phyloP scores from a whole-genome alignment of 2,797 vertebrate genomes.

The Esox masquinongy region DNA sequence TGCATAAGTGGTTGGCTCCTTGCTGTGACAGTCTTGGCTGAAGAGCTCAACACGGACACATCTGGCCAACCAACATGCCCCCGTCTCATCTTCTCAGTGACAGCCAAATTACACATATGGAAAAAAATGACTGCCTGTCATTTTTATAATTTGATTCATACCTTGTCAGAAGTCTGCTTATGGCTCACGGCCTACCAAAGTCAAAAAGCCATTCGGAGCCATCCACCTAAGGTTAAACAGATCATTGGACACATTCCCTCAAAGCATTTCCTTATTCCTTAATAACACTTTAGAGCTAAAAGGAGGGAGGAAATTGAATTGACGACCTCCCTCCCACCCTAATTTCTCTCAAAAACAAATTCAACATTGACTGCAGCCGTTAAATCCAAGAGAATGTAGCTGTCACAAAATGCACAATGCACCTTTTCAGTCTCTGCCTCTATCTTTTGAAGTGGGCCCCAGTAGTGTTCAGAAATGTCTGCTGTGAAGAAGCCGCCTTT shows the following conservation, averaged over 20 bases:
- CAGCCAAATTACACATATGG: constrained; percentile 16
- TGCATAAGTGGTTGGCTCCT: neutral
- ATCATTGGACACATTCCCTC: constrained; percentile 61
- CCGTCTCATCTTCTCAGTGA: constrained; percentile 8
- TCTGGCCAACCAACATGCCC: neutral
- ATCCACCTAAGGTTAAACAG: constrained; percentile 55
- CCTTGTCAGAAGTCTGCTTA: constrained; percentile 64
- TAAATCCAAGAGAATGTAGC: neutral
- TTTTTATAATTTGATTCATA: constrained; percentile 69
- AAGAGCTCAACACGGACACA: neutral
- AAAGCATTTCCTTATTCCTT: constrained; percentile 51
- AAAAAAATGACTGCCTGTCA: constrained; percentile 57
- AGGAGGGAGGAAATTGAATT: constrained; percentile 51
- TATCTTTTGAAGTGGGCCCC: neutral
- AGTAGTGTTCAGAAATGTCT: neutral
- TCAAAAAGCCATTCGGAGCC: constrained; percentile 50
- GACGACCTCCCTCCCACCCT: constrained; percentile 41
- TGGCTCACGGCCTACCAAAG: constrained; percentile 51
- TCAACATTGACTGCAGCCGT: constrained; percentile 3
- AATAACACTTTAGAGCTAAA: constrained; percentile 53
- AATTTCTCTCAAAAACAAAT: constrained; percentile 23
- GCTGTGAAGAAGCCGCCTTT: neutral
- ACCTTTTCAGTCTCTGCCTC: neutral
- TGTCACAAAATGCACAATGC: neutral
- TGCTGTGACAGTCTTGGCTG: neutral